Conservation (phyloP, 2,113 vertebrate genomes). For the Hepsetus odoe region DNA sequence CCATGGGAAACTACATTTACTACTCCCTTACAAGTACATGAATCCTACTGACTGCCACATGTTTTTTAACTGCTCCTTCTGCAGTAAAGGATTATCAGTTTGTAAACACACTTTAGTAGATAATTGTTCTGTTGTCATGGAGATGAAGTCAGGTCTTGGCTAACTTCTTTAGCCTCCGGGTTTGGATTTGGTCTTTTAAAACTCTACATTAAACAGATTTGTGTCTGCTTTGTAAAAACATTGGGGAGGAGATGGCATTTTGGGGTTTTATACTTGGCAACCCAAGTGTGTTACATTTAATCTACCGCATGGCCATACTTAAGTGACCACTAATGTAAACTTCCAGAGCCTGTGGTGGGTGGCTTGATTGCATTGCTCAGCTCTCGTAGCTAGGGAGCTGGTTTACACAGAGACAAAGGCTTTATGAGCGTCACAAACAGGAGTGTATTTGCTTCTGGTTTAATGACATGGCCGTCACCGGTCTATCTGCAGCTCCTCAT, state of each 20-base stretch:
- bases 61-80: constrained; percentile 1
- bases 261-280: constrained; percentile 4
- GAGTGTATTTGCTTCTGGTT: constrained; percentile 17
- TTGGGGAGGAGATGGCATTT: not conserved
- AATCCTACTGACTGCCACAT: not conserved
- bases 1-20: too few species aligned
- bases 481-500: constrained; percentile 11
- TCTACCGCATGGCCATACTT: not conserved
- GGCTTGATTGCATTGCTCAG: constrained; percentile 38
- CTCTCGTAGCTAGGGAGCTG: constrained; percentile 37
- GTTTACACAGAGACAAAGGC: constrained; percentile 36
- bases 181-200: not conserved
- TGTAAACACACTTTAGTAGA: constrained; percentile 10
- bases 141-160: not conserved
- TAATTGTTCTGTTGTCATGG: constrained; percentile 28
- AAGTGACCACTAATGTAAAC: not conserved
- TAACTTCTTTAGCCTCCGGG: not conserved
- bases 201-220: constrained; percentile 5
- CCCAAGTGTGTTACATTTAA: constrained; percentile 12
- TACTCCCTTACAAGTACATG: not conserved
- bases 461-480: constrained; percentile 22
- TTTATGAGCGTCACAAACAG: constrained; percentile 40
- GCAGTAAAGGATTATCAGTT: not conserved
- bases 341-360: not conserved
- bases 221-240: not conserved